phyloP scores from a whole-genome alignment of 2,888 invertebrate species.

The Tromatobia lineatoria region DNA sequence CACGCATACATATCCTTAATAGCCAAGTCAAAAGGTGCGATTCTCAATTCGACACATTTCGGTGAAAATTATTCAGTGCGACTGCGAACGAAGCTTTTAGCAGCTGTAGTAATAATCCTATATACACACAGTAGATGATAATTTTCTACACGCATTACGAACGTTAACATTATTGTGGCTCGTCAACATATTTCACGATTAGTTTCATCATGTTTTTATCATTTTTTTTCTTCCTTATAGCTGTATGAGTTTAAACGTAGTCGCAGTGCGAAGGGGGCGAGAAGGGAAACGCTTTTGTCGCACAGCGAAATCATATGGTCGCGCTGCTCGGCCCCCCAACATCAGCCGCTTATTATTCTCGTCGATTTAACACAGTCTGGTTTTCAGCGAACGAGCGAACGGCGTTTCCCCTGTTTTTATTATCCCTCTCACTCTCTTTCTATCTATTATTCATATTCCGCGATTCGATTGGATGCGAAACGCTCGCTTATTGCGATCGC shows the following conservation, averaged over 20 bases:
- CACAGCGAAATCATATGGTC: slow-evolving; percentile 68
- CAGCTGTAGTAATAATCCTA: slow-evolving; percentile 57
- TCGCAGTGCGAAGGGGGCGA: slow-evolving; percentile 45
- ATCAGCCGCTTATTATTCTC: slow-evolving; percentile 64
- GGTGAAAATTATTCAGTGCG: slow-evolving; percentile 70
- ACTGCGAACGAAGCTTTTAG: slow-evolving; percentile 67
- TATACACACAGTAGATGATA: slow-evolving; percentile 59
- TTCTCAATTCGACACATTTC: slow-evolving; percentile 59
- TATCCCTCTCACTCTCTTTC: slow-evolving; percentile 3
- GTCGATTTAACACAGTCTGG: slow-evolving; percentile 67
- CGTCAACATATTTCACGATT: slow-evolving; percentile 53
- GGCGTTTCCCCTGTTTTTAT: slow-evolving; percentile 46
- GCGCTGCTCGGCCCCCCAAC: slow-evolving; percentile 47
- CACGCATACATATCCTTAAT: slow-evolving; percentile 27
- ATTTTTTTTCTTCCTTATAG: slow-evolving; percentile 37
- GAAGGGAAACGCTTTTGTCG: slow-evolving; percentile 55
- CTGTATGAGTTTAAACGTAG: slow-evolving; percentile 42
- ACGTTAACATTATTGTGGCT: slow-evolving; percentile 57
- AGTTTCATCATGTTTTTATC: slow-evolving; percentile 35
- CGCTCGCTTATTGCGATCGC: slow-evolving; percentile 63
- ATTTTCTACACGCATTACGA: slow-evolving; percentile 55
- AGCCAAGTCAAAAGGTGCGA: slow-evolving; percentile 69
- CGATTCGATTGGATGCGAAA: slow-evolving; percentile 50
- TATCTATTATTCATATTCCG: slow-evolving; percentile 40
- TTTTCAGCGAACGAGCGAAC: slow-evolving; percentile 65